These are phyloP conservation scores for Temnothorax longispinosus DNA, from an alignment of 1,140 invertebrate species.

Conservation along the genomic window DNA sequence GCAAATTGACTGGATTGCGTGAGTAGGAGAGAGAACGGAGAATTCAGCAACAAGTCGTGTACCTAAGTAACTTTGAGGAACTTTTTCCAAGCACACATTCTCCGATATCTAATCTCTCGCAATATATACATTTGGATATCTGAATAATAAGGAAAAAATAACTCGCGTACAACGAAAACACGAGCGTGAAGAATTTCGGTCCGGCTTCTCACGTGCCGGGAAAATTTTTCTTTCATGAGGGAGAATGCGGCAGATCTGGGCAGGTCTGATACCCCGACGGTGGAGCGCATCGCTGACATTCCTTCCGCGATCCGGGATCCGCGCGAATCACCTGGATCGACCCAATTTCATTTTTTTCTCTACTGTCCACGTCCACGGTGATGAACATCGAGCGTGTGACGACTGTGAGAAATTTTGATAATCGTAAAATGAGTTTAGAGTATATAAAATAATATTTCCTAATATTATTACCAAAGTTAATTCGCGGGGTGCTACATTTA, in stretches of 20 bases:
- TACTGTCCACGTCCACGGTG: not conserved
- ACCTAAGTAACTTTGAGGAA: no score
- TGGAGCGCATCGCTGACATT: constrained; percentile 31
- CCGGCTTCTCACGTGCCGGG: not conserved
- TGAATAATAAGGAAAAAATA: not conserved
- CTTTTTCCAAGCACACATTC: not conserved
- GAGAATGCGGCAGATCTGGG: constrained; percentile 1
- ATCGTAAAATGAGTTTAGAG: not conserved
- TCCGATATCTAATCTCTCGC: not conserved
- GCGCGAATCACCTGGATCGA: constrained; percentile 22
- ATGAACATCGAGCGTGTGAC: not conserved
- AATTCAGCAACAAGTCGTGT: not conserved
- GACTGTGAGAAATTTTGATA: not conserved
- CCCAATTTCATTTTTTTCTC: not conserved
- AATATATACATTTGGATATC: not conserved
- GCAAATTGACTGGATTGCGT: constrained; percentile 23
- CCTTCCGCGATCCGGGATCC: constrained; percentile 29
- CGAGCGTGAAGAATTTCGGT: not conserved
- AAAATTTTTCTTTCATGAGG: constrained; percentile 1
- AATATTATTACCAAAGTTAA: not conserved
- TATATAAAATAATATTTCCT: constrained; percentile 11
- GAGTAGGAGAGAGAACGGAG: constrained; percentile 4
- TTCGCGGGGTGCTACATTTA: not conserved
- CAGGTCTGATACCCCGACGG: not conserved
- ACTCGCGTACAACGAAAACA: not conserved